Evolutionary conservation across 2,888 invertebrate species (phyloP), one percentile per base, ranked within the genome.

Genomic region (Ectropis crepuscularia): DNA sequence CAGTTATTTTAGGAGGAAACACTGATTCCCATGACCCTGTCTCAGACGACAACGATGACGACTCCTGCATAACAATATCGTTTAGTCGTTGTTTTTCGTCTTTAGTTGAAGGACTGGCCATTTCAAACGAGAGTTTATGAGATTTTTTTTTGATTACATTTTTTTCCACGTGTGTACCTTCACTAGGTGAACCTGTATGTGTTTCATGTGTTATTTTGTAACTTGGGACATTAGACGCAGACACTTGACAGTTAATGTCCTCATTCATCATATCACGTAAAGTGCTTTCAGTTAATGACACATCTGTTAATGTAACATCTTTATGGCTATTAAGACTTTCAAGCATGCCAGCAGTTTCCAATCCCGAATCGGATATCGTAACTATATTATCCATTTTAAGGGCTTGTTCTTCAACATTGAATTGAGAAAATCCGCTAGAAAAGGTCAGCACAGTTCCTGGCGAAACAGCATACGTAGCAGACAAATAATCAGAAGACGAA

Each of bases 11-110:
- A 8, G 87, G 87, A 36, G 94, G 94, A 80, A 94, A 94, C 9
- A 94, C 93, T 0, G 94, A 93, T 78, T 95, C 95, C 95, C 95
- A 95, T 12, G 95, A 94, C 49, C 94, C 94, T 12, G 94, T 94
- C 82, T 95, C 95, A 6, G 95, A 95, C 41, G 95, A 95, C 58
- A 94, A 86, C 0, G 95, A 95, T 5, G 95, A 94, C 0, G 95
- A 94, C 73, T 94, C 94, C 82, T 94, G 85, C 71, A 94, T 94
- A 12, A 94, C 94, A 67, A 94, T 94, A 77, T 94, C 94, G 80
- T 94, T 94, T 73, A 94, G 94, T 28, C 94, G 87, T 73, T 94
- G 94, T 70, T 95, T 94, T 73, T 94, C 94, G 77, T 94, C 94
- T 78, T 94, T 94, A 6, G 87, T 81, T 10, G 88, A 83, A 63